A percentile compares a stretch with the other conserved stretches of the same genome.
phyloP scores from a whole-genome alignment of 35 echinoderm and acorn worm genomes.

The Apostichopus californicus region DNA sequence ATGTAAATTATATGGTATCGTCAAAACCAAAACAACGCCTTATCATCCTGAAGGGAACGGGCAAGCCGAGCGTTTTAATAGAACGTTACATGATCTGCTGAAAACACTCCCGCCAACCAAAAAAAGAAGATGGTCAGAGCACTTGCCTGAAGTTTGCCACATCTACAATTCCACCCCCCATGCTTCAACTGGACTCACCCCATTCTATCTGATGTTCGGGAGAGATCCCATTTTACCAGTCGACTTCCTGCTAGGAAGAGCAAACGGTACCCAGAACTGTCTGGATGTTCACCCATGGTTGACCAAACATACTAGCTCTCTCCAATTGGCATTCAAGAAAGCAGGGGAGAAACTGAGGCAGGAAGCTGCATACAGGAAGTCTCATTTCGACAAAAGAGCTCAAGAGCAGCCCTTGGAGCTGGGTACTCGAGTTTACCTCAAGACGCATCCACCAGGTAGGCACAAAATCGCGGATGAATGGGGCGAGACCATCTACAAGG shows the following conservation, averaged over 20 bases:
- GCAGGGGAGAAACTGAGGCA: background rate
- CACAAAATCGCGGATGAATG: conserved; percentile 43
- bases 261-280: background rate
- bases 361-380: background rate
- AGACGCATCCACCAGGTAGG: conserved; percentile 17
- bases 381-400: background rate
- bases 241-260: too few relatives aligned
- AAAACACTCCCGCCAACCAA: conserved; percentile 29
- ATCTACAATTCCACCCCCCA: background rate
- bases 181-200: background rate
- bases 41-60: too few relatives aligned
- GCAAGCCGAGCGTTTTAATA: conserved; percentile 71
- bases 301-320: background rate
- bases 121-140: conserved; percentile 55
- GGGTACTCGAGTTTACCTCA: conserved; percentile 16
- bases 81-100: conserved; percentile 52
- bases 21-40: too few relatives aligned
- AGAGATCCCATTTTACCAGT: background rate
- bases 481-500: conserved; percentile 11
- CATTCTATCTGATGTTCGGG: background rate
- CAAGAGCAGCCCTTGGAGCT: background rate
- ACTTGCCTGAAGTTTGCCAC: conserved; percentile 37
- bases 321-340: background rate
- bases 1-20: too few relatives aligned
- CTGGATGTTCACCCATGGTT: background rate